Evolutionary conservation across 2,113 vertebrate species (phyloP).

Genomic region (Cichladusa arquata): DNA sequence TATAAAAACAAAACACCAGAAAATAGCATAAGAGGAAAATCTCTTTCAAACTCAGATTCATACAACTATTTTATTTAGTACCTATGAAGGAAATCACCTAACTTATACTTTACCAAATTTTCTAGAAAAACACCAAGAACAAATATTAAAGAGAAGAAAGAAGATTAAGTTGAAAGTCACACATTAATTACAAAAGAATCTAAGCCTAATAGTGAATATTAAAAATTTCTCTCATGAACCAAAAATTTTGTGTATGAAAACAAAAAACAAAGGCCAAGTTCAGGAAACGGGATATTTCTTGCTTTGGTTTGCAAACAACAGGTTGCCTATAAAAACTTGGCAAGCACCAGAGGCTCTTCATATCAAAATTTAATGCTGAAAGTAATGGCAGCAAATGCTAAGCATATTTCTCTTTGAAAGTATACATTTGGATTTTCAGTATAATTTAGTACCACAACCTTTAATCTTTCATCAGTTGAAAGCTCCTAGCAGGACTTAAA

Average conservation of each 20-base stretch:
- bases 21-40: background rate
- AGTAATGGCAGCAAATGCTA: background rate
- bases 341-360: background rate
- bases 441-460: background rate
- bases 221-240: background rate
- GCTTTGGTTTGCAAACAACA: background rate
- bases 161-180: background rate
- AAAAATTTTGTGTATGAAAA: background rate
- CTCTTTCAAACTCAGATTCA: background rate
- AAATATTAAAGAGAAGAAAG: background rate
- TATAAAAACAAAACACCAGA: background rate
- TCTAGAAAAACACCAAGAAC: background rate
- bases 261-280: background rate
- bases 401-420: background rate
- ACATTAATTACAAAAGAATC: background rate
- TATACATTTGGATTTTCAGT: background rate
- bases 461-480: background rate
- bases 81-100: background rate
- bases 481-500: background rate
- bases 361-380: background rate
- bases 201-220: background rate
- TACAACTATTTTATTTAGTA: background rate
- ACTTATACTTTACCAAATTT: background rate
- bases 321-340: background rate
- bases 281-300: background rate